Percentiles rank a stretch among this genome's conserved stretches.
phyloP scores from a whole-genome alignment of 2,113 vertebrate species.

The Neodon shergylaensis region DNA sequence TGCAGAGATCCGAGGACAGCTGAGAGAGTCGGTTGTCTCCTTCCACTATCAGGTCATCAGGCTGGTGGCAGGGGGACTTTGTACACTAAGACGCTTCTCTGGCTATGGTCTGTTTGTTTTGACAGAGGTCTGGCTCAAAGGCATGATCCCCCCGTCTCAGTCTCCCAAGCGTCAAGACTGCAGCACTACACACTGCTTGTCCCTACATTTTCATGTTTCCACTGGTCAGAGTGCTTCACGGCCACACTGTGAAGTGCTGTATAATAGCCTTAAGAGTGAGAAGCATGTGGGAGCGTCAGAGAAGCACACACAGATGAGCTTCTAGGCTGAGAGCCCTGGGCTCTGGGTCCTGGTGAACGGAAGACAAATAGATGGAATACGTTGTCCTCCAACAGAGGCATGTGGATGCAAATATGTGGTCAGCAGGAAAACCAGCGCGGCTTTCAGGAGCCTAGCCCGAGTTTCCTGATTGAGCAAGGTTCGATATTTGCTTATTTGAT shows the following conservation, averaged over 20 bases:
- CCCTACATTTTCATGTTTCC: no score
- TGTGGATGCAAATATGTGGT: not conserved
- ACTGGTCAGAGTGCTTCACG: no score
- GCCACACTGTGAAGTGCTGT: not conserved
- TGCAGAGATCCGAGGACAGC: not conserved
- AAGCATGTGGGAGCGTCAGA: accelerated
- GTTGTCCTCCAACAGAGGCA: not conserved
- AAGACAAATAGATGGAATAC: no score
- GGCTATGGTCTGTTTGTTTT: not conserved
- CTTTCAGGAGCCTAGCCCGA: not conserved
- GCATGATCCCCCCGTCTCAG: not conserved
- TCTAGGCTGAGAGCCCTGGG: not conserved
- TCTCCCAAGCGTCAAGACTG: not conserved
- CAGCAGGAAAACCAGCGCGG: not conserved
- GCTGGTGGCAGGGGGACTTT: not conserved
- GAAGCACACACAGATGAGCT: accelerated
- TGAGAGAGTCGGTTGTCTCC: no score
- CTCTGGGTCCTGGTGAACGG: not conserved
- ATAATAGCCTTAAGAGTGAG: no score
- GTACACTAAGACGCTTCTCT: not conserved
- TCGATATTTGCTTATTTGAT: not conserved
- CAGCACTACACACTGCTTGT: not conserved
- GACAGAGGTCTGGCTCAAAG: not conserved
- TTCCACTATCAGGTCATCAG: not conserved
- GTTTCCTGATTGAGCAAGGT: not conserved